Conservation (phyloP, 2,113 vertebrate genomes). For the Taxidea taxus region DNA sequence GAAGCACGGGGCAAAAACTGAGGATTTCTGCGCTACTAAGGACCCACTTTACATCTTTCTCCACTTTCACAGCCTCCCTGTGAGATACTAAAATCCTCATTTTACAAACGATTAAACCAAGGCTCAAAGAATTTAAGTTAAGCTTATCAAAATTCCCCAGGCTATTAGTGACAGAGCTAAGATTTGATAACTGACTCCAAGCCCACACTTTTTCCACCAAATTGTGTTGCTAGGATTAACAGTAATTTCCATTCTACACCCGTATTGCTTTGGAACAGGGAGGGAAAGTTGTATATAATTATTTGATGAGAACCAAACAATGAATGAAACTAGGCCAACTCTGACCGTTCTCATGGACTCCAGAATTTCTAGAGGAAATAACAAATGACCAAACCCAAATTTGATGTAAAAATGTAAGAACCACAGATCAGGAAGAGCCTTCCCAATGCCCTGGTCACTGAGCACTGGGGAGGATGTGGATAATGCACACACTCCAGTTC, state of each 20-base stretch:
- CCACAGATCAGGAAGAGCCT: neutral
- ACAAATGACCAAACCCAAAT: conserved; percentile 16
- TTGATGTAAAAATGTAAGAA: neutral
- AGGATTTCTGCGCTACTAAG: neutral
- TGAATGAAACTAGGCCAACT: neutral
- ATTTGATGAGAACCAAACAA: conserved; percentile 7
- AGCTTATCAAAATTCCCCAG: neutral
- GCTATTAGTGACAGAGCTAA: neutral
- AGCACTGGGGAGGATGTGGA: neutral
- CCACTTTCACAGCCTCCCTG: neutral
- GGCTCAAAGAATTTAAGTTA: neutral
- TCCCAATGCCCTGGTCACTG: neutral
- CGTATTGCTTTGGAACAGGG: neutral
- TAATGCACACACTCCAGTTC: neutral
- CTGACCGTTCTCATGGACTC: neutral
- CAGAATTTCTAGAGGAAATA: conserved; percentile 40
- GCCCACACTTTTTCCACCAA: neutral
- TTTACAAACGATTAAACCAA: neutral
- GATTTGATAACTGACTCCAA: neutral
- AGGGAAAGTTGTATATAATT: neutral
- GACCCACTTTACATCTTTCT: neutral
- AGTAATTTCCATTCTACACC: neutral
- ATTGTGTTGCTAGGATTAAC: neutral
- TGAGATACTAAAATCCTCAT: neutral
- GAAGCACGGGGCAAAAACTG: neutral